Evolutionary conservation across 2,797 vertebrate species (phyloP), one percentile per base, ranked within the genome.

Genomic region (Percopsis omiscomaycus): DNA sequence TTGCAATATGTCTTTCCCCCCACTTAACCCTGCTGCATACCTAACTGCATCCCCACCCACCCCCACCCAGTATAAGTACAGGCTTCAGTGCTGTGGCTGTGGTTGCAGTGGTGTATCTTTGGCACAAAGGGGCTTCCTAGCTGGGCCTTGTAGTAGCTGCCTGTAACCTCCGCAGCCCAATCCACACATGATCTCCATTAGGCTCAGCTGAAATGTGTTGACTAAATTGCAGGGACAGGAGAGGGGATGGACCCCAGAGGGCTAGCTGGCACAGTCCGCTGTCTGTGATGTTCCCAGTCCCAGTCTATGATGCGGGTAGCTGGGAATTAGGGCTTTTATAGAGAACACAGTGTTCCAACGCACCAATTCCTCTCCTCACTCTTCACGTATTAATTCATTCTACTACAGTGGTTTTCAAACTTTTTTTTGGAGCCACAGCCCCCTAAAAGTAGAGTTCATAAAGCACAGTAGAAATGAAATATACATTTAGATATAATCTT

Each of bases 111-210:
- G 82, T 86, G 86, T 87, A 79, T 84, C 84, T 84, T 83, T 89
- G 85, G 84, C 86, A 79, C 60, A 73, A 72, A 83, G 71, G 80
- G 80, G 85, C 86, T 85, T 85, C 83, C 83, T 76, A 61, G 73
- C 77, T 54, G 72, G 82, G 81, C 78, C 68, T 65, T 49, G 79
- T 81, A 61, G 81, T 80, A 78, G 77, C 81, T 79, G 82, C 78
- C 75, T 85, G 79, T 82, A 88, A 86, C 84, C 81, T 85, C 82
- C 75, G 78, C 27, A 60, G 82, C 86, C 78, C 75, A 61, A 79
- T 78, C 84, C 84, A 91, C 88, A 89, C 85, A 88, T 89, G 89
- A 90, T 90, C 87, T 89, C 85, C 84, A 89, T 91, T 91, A 91
- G 84, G 68, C 86, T 88, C 88, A 89, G 89, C 88, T 89, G 86